Evolutionary conservation across 2,113 vertebrate genomes (phyloP), one percentile per base, ranked within the genome.

Genomic region (Limanda limanda): DNA sequence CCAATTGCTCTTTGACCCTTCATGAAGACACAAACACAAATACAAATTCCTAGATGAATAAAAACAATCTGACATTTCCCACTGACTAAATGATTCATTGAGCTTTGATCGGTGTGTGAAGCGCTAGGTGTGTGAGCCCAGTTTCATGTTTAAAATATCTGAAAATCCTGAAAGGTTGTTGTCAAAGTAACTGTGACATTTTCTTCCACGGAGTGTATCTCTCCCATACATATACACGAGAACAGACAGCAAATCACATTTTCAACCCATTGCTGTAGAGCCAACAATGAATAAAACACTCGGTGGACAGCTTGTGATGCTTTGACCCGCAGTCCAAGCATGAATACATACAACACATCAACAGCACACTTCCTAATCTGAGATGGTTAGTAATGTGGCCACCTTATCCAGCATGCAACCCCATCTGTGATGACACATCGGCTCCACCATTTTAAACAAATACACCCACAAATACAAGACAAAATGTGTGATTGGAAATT

Each of bases 371-470:
- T 69, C 85, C 88, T 89, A 88, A 92, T 92, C 90, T 68, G 51
- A 84, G 75, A 84, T 84, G 88, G 88, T 92, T 92, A 92, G 88
- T 89, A 76, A 88, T 86, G 85, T 31, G 65, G 68, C 78, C 86
- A 78, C 88, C 83, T 79, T 82, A 78, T 89, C 76, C 73, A 80
- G 83, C 86, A 79, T 64, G 88, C 87, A 91, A 82, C 84, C 89
- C 91, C 92, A 90, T 88, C 91, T 93, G 94, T 91, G 91, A 82
- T 89, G 88, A 92, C 91, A 93, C 92, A 93, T 95, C 88, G 73
- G 90, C 89, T 79, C 80, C 83, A 69, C 87, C 82, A 86, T 92
- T 94, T 93, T 83, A 79, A 58, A 82, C 87, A 81, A 91, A 94
- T 93, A 90, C 94, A 92, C 89, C 81, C 84, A 76, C 71, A 79